Evolutionary conservation across 2,888 invertebrate genomes (phyloP), one percentile per base, ranked within the genome.

Genomic region (Clusia tigrina): DNA sequence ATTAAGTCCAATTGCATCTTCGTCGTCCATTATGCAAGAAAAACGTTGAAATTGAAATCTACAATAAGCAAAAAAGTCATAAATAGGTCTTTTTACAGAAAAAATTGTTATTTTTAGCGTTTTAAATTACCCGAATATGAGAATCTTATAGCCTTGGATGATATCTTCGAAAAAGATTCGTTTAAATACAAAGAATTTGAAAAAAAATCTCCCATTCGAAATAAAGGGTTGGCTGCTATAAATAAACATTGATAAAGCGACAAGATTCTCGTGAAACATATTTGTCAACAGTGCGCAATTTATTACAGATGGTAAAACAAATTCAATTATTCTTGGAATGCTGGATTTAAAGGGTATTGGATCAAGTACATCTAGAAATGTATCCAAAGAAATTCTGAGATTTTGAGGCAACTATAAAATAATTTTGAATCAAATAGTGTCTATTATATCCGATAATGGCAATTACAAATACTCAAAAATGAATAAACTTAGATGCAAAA

Each of bases 261-360:
- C 62, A 9, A 51, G 58, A 9, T 23, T 63, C 9, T 52, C 51
- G 22, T 48, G 53, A 32, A 65, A 60, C 26, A 25, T 55, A 25
- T 62, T 63, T 63, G 64, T 26, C 15, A 63, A 67, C 12, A 69
- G 65, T 61, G 67, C 65, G 58, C 66, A 67, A 55, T 68, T 53
- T 54, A 60, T 63, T 9, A 58, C 20, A n/a, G 54, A 24, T 20
- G 55, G 22, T 23, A 53, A 26, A 58, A 65, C 66, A 48, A 54
- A 65, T 53, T 66, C 65, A 0, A 12, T 54, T 2, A 57, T 67
- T 15, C 46, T 67, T 5, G 67, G 65, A 25, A 66, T 69, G 68
- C 42, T 66, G 10, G 62, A 66, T 25, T 20, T 66, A 9, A 66
- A 63, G 51, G 67, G 64, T 9, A 61, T n/a, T n/a, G n/a, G n/a